Evolutionary conservation across 23 tunicate genomes (phyloP), one percentile per base, ranked within the genome.

Genomic region (Trididemnum nubilum): DNA sequence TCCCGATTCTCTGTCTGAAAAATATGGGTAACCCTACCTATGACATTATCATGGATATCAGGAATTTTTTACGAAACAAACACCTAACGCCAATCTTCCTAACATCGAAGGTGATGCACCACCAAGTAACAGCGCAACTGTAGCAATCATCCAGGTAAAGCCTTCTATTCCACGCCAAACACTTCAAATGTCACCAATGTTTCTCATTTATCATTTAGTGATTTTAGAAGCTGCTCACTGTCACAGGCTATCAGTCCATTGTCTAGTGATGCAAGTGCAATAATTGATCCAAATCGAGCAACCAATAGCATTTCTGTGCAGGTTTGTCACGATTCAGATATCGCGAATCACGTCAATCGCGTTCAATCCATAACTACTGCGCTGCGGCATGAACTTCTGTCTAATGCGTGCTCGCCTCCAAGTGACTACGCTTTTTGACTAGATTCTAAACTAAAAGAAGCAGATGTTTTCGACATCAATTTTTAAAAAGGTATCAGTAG

Each of bases 41-140:
- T n/a, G n/a, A n/a, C n/a, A n/a, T n/a, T n/a, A 24, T 64, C 23
- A 64, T 64, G 71, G 71, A 64, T 26, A n/a, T n/a, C 71, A 64
- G 71, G 71, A 64, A n/a, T n/a, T 64, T n/a, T 23, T 64, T n/a
- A 64, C 27, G 71, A 64, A 64, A 64, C 24, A n/a, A 12, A 64
- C 7, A 12, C 24, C 23, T 64, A 24, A 64, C 24, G 19, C 71
- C 30, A 64, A 64, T 64, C 24, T 24, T n/a, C 29, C 71, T 7
- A 19, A 5, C 23, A 49, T 5, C 7, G n/a, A 26, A n/a, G 27
- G 24, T n/a, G 24, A 26, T 26, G 71, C 71, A 64, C 24, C 71
- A 19, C 71, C 27, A n/a, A n/a, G n/a, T n/a, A 70, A 70, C 76
- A 70, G 40, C 40, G 40, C 76, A 28, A 70, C 40, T 70, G 76